Evolutionary conservation across 2,797 vertebrate genomes (phyloP), one percentile per base, ranked within the genome.

Genomic region (Brachyrhaphis roseni): DNA sequence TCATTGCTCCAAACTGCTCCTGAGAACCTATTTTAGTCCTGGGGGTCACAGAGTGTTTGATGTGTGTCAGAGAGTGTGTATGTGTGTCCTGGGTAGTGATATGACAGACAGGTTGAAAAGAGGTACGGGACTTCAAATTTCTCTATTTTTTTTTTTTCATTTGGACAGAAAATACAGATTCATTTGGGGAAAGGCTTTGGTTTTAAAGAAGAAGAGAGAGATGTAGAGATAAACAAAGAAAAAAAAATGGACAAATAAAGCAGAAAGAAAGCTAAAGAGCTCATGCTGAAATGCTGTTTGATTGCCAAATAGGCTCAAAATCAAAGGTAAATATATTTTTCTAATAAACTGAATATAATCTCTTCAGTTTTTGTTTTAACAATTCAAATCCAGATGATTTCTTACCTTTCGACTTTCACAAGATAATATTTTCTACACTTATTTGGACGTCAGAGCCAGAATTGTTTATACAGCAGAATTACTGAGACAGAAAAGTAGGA

Each of bases 1-100:
- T 96, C 95, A 94, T 92, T 18, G 88, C 94, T 91, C 93, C 97
- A 96, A 97, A 97, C 96, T 93, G 95, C 96, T 96, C 94, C 94
- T 94, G 94, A 97, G 95, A 97, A 96, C 96, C 96, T 96, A 95
- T 97, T 97, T 90, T 95, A 95, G 97, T 96, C 95, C 94, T 95
- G 86, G 75, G 93, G 96, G 96, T 96, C 94, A 95, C 90, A 91
- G 92, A 92, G 96, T 95, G 94, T 91, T 90, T 36, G 43, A 95
- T 84, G 78, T 72, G 79, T 79, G 70, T 76, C 57, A 39, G 59
- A 53, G 77, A 72, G 51, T 72, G 86, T 78, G 83, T 76, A 74
- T 62, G 85, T 86, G 80, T 86, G 85, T 88, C 82, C 78, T 2
- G 49, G 74, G 62, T 77, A 87, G 81, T 78, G 84, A 90, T 88